phyloP scores from a whole-genome alignment of 2,797 vertebrate species.

The Fratercula arctica region DNA sequence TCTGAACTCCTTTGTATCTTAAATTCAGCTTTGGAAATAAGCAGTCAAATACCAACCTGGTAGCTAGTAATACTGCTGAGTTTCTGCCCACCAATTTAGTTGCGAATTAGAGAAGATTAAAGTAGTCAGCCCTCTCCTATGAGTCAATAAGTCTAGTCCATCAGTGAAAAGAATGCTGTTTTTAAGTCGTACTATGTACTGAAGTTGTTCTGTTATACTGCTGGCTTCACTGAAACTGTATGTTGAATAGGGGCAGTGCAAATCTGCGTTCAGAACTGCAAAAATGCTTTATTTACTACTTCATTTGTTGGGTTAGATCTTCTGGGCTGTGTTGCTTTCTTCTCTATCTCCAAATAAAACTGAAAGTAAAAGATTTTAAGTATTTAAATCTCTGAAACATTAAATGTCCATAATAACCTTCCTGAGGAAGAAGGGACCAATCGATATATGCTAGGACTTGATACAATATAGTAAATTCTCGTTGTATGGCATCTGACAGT shows the following conservation, averaged over 20 bases:
- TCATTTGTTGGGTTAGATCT: not conserved
- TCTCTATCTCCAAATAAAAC: not conserved
- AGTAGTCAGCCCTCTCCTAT: not conserved
- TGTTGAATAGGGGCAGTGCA: not conserved
- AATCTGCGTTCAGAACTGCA: not conserved
- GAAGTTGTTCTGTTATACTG: not conserved
- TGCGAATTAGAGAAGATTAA: not conserved
- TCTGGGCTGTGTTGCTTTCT: not conserved
- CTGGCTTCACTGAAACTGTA: not conserved
- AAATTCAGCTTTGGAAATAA: not conserved
- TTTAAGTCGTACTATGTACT: not conserved
- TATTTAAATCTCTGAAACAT: constrained; percentile 11
- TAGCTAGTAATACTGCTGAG: not conserved
- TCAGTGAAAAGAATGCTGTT: not conserved
- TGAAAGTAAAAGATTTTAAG: not conserved
- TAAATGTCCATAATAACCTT: constrained; percentile 9
- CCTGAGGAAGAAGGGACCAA: not conserved
- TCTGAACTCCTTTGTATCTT: not conserved
- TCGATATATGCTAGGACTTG: not conserved
- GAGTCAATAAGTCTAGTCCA: not conserved
- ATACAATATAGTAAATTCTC: not conserved
- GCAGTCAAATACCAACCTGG: not conserved
- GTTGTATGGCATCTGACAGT: not conserved
- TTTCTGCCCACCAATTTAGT: not conserved
- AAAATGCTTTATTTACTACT: not conserved